Evolutionary conservation across 2,797 vertebrate genomes (phyloP), one percentile per base, ranked within the genome.

Genomic region (Sebastiscus tertius): DNA sequence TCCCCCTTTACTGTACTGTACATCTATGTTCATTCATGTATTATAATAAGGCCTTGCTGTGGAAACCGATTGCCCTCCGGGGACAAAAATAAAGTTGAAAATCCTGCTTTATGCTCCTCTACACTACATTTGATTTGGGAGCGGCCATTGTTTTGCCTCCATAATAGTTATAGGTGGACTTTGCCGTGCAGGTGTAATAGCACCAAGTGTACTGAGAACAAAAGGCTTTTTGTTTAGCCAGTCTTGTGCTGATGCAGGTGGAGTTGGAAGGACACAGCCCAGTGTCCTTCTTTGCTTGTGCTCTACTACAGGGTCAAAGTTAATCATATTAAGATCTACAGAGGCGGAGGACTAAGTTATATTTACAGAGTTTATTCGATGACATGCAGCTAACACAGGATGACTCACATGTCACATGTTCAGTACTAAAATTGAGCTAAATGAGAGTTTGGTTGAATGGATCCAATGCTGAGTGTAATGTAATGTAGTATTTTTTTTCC

Each of bases 171-270:
- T 85, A 91, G 89, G 88, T 91, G 85, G 77, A 89, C 84, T 78
- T 82, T 68, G 62, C 72, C 66, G 69, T 72, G 85, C 87, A 87
- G 86, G 88, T 90, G 81, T 54, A 88, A 77, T 6, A 76, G 80
- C 75, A 79, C 75, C 3, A 13, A 39, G 46, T 54, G 36, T 27
- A 36, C 60, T 5, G 67, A 77, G 87, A 88, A 94, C 93, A 94
- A 94, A 64, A 90, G 89, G 72, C 81, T 79, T 85, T 87, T 93
- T 92, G 89, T 94, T 86, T 81, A 65, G 71, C 58, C 26, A n/a
- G 64, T 67, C 52, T 62, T 67, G 68, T 6, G 18, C 78, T 39
- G 36, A 60, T 75, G 80, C 87, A 92, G 89, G 91, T 89, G 87
- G 78, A 87, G 39, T 12, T 72, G 64, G 72, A 87, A 78, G 85